Conservation (phyloP, 2,888 invertebrate genomes). For the Himalopsyche tibetana region DNA sequence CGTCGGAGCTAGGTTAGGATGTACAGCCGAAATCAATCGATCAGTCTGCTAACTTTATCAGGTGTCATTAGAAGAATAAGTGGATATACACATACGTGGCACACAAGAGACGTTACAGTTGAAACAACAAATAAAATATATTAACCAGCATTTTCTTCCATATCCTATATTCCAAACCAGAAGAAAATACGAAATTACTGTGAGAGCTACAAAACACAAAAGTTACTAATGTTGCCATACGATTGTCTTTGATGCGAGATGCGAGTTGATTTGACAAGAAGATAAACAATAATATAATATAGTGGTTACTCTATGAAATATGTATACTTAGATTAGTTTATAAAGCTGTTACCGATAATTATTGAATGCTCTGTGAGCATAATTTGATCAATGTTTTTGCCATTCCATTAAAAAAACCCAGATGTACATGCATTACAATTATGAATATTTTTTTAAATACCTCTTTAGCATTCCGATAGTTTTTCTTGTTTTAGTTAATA, state of each 20-base stretch:
- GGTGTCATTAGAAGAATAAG: neutral
- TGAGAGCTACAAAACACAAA: slow-evolving; percentile 23
- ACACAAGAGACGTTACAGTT: neutral
- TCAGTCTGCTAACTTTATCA: neutral
- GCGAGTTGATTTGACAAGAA: neutral
- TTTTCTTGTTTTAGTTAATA: too few species aligned
- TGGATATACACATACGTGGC: neutral
- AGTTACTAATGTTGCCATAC: neutral
- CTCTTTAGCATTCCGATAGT: too few species aligned
- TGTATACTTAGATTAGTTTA: neutral
- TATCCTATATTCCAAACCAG: neutral
- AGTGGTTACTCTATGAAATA: neutral
- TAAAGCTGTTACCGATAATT: too few species aligned
- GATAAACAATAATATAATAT: neutral
- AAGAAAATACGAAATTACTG: neutral
- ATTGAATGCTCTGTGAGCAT: too few species aligned
- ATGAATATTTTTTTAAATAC: too few species aligned
- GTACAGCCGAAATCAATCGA: slow-evolving; percentile 31
- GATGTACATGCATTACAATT: too few species aligned
- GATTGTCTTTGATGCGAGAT: too few species aligned
- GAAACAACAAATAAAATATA: neutral
- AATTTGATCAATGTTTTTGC: too few species aligned
- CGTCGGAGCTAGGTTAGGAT: slow-evolving; percentile 11
- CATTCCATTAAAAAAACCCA: too few species aligned
- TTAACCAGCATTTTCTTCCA: slow-evolving; percentile 32